Conservation (phyloP, 1,140 invertebrate genomes). For the Drosophila simulans region DNA sequence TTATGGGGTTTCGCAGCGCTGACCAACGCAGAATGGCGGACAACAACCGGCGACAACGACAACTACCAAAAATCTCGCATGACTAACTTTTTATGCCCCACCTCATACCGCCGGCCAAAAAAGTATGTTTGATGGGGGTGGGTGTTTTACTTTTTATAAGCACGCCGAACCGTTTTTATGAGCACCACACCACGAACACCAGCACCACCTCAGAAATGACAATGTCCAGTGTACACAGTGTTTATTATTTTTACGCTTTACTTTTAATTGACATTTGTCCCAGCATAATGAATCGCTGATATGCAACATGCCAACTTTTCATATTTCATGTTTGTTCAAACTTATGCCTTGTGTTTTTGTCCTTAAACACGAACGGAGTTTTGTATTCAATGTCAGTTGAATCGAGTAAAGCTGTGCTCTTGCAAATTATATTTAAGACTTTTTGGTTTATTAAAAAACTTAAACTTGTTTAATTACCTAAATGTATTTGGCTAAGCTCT, state of each 20-base stretch:
- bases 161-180: conserved; percentile 43
- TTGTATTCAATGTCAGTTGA: conserved; percentile 46
- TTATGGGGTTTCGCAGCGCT: conserved; percentile 60
- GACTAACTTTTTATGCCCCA: conserved; percentile 70
- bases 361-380: conserved; percentile 39
- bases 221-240: conserved; percentile 16
- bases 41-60: conserved; percentile 33
- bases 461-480: neutral
- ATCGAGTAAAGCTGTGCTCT: neutral
- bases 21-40: conserved; percentile 41
- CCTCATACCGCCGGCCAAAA: neutral
- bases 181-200: conserved; percentile 4
- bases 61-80: conserved; percentile 66
- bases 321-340: conserved; percentile 33
- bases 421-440: neutral
- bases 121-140: conserved; percentile 1
- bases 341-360: conserved; percentile 14
- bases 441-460: too few species aligned
- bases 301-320: conserved; percentile 69
- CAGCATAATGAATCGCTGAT: conserved; percentile 71
- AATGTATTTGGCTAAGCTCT: neutral
- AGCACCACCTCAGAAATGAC: conserved; percentile 17
- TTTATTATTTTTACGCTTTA: conserved; percentile 62
- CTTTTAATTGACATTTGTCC: conserved; percentile 74
- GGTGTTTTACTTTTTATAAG: conserved; percentile 44